Evolutionary conservation across 2,797 vertebrate species (phyloP).

Genomic region (Caiman crocodilus): DNA sequence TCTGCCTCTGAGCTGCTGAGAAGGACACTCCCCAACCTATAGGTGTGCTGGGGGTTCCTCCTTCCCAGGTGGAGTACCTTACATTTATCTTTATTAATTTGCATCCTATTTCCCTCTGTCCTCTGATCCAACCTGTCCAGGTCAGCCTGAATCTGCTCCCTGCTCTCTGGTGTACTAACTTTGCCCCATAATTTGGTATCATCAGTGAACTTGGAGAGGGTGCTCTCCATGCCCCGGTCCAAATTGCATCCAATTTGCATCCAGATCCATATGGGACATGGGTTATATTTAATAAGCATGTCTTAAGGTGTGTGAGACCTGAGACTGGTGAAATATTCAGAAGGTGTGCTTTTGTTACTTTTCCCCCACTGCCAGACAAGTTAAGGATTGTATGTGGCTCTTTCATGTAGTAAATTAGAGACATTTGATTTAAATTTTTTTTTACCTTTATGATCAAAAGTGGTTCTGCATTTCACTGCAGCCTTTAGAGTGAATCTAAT

Average conservation of each 20-base stretch:
- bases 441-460: conserved; percentile 18
- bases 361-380: neutral
- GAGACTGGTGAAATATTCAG: neutral
- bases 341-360: conserved; percentile 13
- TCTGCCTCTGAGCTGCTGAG: too few species aligned
- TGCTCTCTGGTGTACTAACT: too few species aligned
- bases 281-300: neutral
- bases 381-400: neutral
- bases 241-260: neutral
- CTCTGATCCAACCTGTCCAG: too few species aligned
- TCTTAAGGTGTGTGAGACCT: neutral
- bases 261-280: neutral
- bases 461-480: neutral
- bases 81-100: too few species aligned
- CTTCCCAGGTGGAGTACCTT: too few species aligned
- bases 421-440: neutral
- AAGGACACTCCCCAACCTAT: too few species aligned
- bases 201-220: too few species aligned
- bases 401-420: neutral
- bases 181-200: too few species aligned
- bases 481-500: neutral
- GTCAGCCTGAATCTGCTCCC: too few species aligned
- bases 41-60: too few species aligned
- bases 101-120: too few species aligned
- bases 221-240: too few species aligned